phyloP scores from a whole-genome alignment of 2,888 invertebrate genomes.

The Athalia rosae region DNA sequence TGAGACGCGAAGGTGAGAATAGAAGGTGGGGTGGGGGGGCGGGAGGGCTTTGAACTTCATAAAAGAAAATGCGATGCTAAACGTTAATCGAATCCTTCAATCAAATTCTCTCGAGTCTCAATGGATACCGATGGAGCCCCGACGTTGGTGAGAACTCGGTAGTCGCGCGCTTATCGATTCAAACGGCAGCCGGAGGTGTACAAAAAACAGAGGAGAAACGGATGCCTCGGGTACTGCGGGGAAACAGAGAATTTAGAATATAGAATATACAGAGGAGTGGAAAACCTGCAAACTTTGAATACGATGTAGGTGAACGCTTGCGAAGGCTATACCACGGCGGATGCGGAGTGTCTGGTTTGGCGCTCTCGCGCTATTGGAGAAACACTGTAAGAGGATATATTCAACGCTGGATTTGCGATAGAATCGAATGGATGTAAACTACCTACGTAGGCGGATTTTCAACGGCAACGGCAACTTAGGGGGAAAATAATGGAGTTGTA shows the following conservation, averaged over 20 bases:
- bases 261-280: neutral
- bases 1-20: constrained; percentile 20
- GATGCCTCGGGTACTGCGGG: neutral
- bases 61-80: constrained; percentile 58
- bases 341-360: constrained; percentile 1
- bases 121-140: constrained; percentile 52
- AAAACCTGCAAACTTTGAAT: constrained; percentile 39
- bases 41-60: constrained; percentile 57
- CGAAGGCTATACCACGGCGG: neutral
- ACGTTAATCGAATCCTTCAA: constrained; percentile 66
- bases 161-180: constrained; percentile 61
- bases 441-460: constrained; percentile 9
- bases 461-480: neutral
- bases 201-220: constrained; percentile 47
- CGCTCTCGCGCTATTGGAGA: constrained; percentile 32
- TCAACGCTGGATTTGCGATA: constrained; percentile 18
- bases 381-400: constrained; percentile 31
- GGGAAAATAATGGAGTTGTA: constrained; percentile 3
- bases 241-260: constrained; percentile 2
- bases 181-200: constrained; percentile 56
- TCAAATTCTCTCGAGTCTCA: constrained; percentile 59
- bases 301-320: constrained; percentile 2
- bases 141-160: constrained; percentile 45
- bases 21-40: constrained; percentile 40
- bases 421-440: constrained; percentile 37